Evolutionary conservation across 2,888 invertebrate species (phyloP), one percentile per base, ranked within the genome.

Genomic region (Alloplasta piceator): DNA sequence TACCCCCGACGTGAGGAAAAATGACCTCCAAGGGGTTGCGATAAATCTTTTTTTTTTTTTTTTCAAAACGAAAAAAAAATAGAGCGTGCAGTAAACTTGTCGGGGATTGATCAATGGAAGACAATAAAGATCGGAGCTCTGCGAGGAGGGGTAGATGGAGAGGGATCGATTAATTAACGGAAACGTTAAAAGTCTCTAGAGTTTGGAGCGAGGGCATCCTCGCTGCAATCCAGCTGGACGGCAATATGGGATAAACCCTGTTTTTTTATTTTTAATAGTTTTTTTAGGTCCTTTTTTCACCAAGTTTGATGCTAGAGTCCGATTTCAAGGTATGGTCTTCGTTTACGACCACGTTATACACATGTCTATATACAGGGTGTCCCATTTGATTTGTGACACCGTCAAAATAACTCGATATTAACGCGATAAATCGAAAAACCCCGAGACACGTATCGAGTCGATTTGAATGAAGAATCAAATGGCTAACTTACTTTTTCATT

Each of bases 321-420:
- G 14, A 50, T 50, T 50, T 14, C 50, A 50, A n/a, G 50, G n/a
- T 50, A 26, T 6, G n/a, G 50, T 50, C 50, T 50, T 50, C 50
- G 50, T 50, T 50, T 46, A n/a, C 46, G n/a, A 46, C 46, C 46
- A 9, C 46, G 46, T 6, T 46, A 46, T 43, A 43, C 43, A 10
- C 10, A 43, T 43, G 43, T 4, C 2, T 43, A 43, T 43, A 4
- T 43, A 43, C 6, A 43, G 10, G 26, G 26, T 26, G 26, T 26
- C 26, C 26, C 26, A 26, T 26, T 26, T 26, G 26, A 26, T 26
- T 26, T 26, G 26, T 26, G 26, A 26, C 26, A 26, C 26, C 26
- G 26, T 2, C 26, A 3, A 26, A 26, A 26, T 26, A 26, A 26
- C 26, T 26, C 26, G 26, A 26, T 26, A 26, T 26, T 26, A 26